Evolutionary conservation across 1,140 invertebrate genomes (phyloP).

Genomic region (Bombus terrestris): DNA sequence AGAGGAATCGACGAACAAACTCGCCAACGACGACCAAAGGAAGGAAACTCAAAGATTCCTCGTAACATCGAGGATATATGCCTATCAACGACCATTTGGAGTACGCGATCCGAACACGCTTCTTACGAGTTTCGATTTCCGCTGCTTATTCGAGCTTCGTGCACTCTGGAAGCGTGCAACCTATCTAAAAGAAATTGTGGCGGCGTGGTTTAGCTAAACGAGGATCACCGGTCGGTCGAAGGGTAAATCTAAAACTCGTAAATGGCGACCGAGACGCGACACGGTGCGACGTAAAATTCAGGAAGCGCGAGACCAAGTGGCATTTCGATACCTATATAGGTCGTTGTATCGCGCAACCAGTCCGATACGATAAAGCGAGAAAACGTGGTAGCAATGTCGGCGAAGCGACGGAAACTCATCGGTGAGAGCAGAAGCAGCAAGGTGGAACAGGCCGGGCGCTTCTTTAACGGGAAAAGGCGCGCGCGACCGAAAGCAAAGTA

Average conservation of each 20-base stretch:
- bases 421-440: neutral
- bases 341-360: neutral
- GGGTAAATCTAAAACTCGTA: no score
- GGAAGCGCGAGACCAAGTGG: neutral
- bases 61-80: slow-evolving; percentile 14
- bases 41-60: slow-evolving; percentile 3
- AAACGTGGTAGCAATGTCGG: neutral
- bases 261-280: neutral
- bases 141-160: neutral
- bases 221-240: neutral
- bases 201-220: neutral
- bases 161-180: no score
- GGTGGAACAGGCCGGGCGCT: slow-evolving; percentile 7
- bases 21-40: neutral
- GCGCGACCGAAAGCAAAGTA: slow-evolving; percentile 38
- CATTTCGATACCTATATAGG: neutral
- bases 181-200: neutral
- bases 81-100: neutral
- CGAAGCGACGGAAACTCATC: neutral
- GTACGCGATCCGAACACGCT: slow-evolving; percentile 39
- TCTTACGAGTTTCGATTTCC: slow-evolving; percentile 51
- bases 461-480: slow-evolving; percentile 63
- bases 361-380: neutral
- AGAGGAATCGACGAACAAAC: slow-evolving; percentile 5
- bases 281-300: slow-evolving; percentile 15